These are phyloP conservation scores for Ephydatia muelleri DNA, from an alignment of 37 sponge, comb jelly and placozoan genomes.

Conservation along the genomic window DNA sequence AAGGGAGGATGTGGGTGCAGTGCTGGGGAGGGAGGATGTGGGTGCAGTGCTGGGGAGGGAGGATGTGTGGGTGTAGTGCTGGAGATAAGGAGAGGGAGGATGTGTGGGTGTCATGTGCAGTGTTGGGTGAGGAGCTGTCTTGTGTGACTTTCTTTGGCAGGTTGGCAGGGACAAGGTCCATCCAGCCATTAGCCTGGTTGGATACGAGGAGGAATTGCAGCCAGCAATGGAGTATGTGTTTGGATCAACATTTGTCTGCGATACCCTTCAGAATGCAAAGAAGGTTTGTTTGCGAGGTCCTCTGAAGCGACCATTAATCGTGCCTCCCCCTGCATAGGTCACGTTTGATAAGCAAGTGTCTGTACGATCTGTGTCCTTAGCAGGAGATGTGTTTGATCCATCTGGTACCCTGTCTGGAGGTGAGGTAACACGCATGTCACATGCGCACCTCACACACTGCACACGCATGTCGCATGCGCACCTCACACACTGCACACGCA, in stretches of 20 bases:
- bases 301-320: background rate
- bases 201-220: slow-evolving; percentile 77
- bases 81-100: background rate
- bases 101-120: slow-evolving; percentile 15
- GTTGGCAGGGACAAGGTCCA: slow-evolving; percentile 75
- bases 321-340: slow-evolving; percentile 47
- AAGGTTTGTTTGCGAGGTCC: slow-evolving; percentile 47
- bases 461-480: background rate
- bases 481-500: background rate
- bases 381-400: slow-evolving; percentile 94
- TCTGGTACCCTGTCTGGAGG: slow-evolving; percentile 93
- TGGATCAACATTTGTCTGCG: slow-evolving; percentile 86
- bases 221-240: slow-evolving; percentile 95
- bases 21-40: background rate
- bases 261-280: slow-evolving; percentile 81
- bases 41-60: no score
- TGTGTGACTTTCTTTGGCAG: slow-evolving; percentile 5
- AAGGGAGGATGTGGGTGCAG: background rate
- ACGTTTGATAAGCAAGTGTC: slow-evolving; percentile 83
- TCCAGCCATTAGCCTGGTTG: slow-evolving; percentile 81
- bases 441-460: background rate
- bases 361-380: slow-evolving; percentile 76
- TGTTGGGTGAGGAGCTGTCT: no score
- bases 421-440: background rate
- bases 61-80: slow-evolving; percentile 3